Conservation (phyloP, 2,797 vertebrate genomes). For the Tamandua tetradactyla region DNA sequence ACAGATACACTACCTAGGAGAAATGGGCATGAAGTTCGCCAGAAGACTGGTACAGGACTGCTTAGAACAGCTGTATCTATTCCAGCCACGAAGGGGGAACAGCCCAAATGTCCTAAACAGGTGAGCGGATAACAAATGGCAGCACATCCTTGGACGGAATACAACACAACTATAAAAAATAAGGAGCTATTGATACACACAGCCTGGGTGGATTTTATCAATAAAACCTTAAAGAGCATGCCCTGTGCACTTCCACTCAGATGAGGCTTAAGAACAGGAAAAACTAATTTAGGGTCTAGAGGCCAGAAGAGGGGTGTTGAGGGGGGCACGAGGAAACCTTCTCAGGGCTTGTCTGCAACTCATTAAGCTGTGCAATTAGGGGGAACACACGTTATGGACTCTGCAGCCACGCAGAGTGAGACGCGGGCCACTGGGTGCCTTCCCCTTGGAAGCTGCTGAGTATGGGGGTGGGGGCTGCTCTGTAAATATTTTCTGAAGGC, state of each 20-base stretch:
- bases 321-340: background rate
- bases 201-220: rapidly evolving
- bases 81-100: too few relatives aligned
- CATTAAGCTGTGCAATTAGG: too few relatives aligned
- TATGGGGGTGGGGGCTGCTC: too few relatives aligned
- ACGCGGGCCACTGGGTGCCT: rapidly evolving
- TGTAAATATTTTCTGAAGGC: background rate
- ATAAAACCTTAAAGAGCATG: too few relatives aligned
- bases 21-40: rapidly evolving
- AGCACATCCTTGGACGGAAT: rapidly evolving
- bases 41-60: rapidly evolving
- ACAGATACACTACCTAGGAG: rapidly evolving
- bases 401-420: rapidly evolving
- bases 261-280: rapidly evolving
- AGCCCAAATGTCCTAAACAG: rapidly evolving
- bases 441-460: background rate
- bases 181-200: background rate
- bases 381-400: rapidly evolving
- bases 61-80: background rate
- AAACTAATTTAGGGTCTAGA: too few relatives aligned
- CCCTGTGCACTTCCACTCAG: rapidly evolving
- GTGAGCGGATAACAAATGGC: rapidly evolving
- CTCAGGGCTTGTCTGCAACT: rapidly evolving
- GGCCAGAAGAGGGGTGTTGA: rapidly evolving
- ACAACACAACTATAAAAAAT: background rate